Conservation (phyloP, 2,797 vertebrate species). For the Cygnus olor region DNA sequence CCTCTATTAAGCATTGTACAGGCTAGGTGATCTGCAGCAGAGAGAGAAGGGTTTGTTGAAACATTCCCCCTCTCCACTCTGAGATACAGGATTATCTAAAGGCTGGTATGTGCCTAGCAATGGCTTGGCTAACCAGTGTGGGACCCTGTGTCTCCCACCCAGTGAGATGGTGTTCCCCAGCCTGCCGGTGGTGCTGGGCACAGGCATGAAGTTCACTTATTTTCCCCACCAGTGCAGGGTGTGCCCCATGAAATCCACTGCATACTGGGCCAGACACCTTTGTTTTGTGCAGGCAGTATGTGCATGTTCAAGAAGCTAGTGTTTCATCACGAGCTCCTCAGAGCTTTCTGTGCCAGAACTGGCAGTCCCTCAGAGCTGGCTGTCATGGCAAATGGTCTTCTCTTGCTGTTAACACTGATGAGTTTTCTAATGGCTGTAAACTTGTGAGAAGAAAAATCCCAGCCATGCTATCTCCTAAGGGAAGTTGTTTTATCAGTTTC, state of each 20-base stretch:
- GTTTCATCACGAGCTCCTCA: neutral
- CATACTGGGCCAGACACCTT: neutral
- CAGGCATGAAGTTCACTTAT: neutral
- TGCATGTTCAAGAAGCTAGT: neutral
- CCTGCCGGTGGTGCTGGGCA: neutral
- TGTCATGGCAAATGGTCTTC: neutral
- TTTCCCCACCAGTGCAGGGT: neutral
- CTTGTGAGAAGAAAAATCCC: neutral
- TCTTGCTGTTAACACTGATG: neutral
- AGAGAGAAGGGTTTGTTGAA: neutral
- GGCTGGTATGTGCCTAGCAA: neutral
- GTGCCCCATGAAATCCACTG: neutral
- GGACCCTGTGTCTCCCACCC: accelerated
- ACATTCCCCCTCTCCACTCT: neutral
- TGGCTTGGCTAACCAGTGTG: neutral
- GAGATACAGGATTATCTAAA: neutral
- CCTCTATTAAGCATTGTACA: neutral
- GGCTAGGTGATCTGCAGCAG: neutral
- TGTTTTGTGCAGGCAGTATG: accelerated
- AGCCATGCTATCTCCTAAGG: neutral
- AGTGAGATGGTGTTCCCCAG: neutral
- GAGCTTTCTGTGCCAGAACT: neutral
- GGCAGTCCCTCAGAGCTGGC: neutral
- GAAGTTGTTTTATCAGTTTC: neutral
- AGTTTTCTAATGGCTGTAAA: neutral